phyloP scores from a whole-genome alignment of 1,140 invertebrate species.

The Leptinotarsa texana region DNA sequence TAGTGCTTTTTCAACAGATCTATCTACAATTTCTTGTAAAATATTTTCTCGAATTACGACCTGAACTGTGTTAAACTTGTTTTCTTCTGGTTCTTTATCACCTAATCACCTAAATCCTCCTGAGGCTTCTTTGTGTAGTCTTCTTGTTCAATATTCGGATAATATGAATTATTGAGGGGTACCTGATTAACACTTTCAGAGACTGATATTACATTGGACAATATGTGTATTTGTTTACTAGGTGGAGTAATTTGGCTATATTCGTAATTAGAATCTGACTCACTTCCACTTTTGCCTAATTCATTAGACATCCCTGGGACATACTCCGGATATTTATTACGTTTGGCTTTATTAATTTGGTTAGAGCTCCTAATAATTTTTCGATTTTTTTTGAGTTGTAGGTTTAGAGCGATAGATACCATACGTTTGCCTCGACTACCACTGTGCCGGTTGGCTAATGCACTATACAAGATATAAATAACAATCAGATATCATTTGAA shows the following conservation, averaged over 20 bases:
- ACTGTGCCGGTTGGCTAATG: background rate
- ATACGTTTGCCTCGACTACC: background rate
- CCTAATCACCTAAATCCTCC: background rate
- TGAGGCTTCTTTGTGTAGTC: background rate
- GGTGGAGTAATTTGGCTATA: conserved; percentile 4
- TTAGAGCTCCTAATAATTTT: background rate
- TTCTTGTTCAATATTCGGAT: background rate
- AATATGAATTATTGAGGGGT: background rate
- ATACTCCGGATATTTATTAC: background rate
- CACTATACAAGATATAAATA: background rate
- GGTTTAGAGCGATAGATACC: background rate
- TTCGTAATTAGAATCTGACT: background rate
- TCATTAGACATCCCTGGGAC: no score
- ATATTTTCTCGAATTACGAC: background rate
- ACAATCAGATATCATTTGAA: background rate
- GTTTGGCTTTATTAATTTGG: background rate
- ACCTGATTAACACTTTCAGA: no score
- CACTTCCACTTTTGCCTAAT: background rate
- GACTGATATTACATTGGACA: background rate
- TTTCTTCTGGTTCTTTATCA: conserved; percentile 22
- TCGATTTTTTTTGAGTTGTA: conserved; percentile 1
- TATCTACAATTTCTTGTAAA: no score
- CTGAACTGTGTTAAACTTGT: conserved; percentile 20
- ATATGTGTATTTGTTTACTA: background rate
- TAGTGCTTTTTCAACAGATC: no score